Conservation (phyloP, 2,888 invertebrate species). For the Pristionchus entomophagus region DNA sequence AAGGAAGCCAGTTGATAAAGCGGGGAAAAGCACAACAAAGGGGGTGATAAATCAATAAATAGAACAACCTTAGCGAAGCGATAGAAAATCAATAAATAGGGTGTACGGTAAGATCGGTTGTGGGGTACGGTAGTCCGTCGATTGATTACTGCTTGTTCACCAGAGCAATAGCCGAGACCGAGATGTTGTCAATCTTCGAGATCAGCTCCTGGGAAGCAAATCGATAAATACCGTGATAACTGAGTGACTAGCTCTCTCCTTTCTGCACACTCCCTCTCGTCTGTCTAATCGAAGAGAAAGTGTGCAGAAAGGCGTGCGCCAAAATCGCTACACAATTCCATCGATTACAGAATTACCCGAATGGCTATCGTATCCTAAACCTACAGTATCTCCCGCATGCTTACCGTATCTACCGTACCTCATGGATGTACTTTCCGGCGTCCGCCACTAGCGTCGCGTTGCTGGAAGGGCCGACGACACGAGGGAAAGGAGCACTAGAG, state of each 20-base stretch:
- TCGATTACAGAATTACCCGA: no score
- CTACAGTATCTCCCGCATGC: background rate
- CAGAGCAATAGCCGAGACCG: slow-evolving; percentile 70
- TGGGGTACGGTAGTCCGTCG: background rate
- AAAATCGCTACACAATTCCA: no score
- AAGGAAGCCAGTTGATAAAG: slow-evolving; percentile 27
- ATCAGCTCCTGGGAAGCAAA: slow-evolving; percentile 62
- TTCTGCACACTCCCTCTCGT: no score
- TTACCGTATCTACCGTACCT: slow-evolving; percentile 62
- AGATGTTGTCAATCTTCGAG: slow-evolving; percentile 63
- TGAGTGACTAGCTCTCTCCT: no score
- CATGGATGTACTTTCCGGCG: slow-evolving; percentile 59
- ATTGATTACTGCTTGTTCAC: slow-evolving; percentile 55
- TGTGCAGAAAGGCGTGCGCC: no score
- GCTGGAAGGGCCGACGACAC: slow-evolving; percentile 65
- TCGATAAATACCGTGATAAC: background rate
- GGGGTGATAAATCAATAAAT: background rate
- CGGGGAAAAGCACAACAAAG: background rate
- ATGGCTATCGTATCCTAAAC: background rate
- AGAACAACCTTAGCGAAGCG: background rate
- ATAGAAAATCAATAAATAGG: background rate
- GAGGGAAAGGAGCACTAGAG: slow-evolving; percentile 67
- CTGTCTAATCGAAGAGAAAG: no score
- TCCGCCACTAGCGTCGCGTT: slow-evolving; percentile 66
- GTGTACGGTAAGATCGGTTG: background rate